phyloP scores from a whole-genome alignment of 1,140 invertebrate genomes.

The Drosophila murphyi region DNA sequence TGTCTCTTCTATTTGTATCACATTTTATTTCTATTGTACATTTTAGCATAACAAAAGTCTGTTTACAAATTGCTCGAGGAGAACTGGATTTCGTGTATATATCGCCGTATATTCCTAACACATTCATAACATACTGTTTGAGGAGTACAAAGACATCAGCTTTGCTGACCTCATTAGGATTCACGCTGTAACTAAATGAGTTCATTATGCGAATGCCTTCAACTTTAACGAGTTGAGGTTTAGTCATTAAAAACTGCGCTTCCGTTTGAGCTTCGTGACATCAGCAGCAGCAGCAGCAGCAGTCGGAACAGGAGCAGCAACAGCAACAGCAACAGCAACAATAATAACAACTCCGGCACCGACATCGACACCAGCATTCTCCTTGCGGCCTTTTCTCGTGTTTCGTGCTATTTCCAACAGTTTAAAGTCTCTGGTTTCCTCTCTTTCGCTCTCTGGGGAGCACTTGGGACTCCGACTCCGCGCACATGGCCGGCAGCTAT shows the following conservation, averaged over 20 bases:
- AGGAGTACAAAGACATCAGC: constrained; percentile 16
- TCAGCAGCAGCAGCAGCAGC: constrained; percentile 7
- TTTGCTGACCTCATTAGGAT: constrained; percentile 34
- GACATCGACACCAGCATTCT: constrained; percentile 33
- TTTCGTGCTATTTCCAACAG: constrained; percentile 29
- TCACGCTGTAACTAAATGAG: constrained; percentile 54
- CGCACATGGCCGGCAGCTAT: constrained; percentile 72
- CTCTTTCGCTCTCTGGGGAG: constrained; percentile 50
- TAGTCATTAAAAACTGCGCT: constrained; percentile 73
- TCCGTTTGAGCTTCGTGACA: constrained; percentile 39
- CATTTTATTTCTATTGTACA: too few species aligned
- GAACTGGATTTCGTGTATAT: too few species aligned
- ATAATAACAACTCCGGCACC: constrained; percentile 1
- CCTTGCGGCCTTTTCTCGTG: constrained; percentile 40
- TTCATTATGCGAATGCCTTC: constrained; percentile 77
- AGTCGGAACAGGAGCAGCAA: not conserved
- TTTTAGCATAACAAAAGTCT: too few species aligned
- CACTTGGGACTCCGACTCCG: constrained; percentile 43
- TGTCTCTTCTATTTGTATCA: too few species aligned
- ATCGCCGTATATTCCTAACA: not conserved
- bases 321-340: constrained; percentile 5
- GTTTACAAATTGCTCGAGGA: too few species aligned
- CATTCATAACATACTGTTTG: not conserved
- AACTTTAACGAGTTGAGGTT: constrained; percentile 70
- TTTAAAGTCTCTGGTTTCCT: constrained; percentile 54